phyloP scores from a whole-genome alignment of 2,113 vertebrate genomes.

The Baryphthengus martii region DNA sequence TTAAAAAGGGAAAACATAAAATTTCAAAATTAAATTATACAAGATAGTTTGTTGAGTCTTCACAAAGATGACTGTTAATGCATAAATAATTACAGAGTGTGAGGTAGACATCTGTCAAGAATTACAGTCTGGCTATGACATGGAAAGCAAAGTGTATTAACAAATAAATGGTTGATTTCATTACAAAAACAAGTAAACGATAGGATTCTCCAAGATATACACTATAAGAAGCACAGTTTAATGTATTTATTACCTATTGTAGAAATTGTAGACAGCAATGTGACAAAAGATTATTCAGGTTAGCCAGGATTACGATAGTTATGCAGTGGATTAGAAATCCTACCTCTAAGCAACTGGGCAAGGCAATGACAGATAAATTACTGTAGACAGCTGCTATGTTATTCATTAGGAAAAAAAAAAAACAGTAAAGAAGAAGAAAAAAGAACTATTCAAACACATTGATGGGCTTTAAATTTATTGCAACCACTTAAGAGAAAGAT shows the following conservation, averaged over 20 bases:
- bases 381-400: neutral
- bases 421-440: neutral
- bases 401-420: neutral
- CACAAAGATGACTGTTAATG: neutral
- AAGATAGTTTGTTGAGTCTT: neutral
- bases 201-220: neutral
- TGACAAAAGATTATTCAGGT: neutral
- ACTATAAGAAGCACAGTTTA: neutral
- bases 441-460: neutral
- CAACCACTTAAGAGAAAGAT: neutral
- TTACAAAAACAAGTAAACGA: neutral
- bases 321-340: neutral
- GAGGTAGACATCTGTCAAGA: neutral
- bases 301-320: neutral
- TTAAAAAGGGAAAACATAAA: neutral
- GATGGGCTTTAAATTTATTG: slow-evolving; percentile 9
- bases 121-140: neutral
- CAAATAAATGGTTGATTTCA: neutral
- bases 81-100: neutral
- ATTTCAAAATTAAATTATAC: neutral
- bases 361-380: neutral
- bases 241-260: neutral
- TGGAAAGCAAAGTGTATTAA: neutral
- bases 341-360: neutral
- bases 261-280: neutral